Conservation (phyloP, 1,140 invertebrate species). For the Drosophila obscura region DNA sequence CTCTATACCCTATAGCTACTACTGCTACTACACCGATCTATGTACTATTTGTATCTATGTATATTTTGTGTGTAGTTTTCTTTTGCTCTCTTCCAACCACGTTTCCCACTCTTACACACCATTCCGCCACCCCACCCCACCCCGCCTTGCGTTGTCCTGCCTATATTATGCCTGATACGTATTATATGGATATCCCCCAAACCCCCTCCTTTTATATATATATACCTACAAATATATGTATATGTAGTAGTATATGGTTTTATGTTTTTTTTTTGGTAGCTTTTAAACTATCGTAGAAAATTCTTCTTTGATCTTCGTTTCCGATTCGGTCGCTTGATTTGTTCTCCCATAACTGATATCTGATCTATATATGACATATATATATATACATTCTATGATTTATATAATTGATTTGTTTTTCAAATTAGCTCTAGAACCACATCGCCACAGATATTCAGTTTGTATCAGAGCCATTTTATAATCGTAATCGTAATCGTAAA, state of each 20-base stretch:
- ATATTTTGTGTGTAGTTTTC: conserved; percentile 29
- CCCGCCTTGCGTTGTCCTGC: conserved; percentile 16
- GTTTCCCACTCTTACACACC: not conserved
- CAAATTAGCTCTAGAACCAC: conserved; percentile 52
- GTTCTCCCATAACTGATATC: conserved; percentile 9
- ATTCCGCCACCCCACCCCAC: not conserved
- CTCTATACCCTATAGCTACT: not conserved
- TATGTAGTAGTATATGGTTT: not conserved
- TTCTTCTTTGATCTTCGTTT: conserved; percentile 55
- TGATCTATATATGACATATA: conserved; percentile 18
- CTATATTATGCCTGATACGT: conserved; percentile 33
- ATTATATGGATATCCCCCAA: not conserved
- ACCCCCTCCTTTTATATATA: conserved; percentile 27
- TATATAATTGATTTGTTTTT: conserved; percentile 45
- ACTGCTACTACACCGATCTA: not conserved
- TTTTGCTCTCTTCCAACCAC: conserved; percentile 6
- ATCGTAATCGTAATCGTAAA: no score
- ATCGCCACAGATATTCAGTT: conserved; percentile 59
- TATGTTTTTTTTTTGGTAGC: conserved; percentile 20
- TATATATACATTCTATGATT: conserved; percentile 45
- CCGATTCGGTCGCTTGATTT: conserved; percentile 48
- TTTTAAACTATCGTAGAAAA: conserved; percentile 14
- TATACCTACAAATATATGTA: conserved; percentile 1
- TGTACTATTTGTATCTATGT: conserved; percentile 24
- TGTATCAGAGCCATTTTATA: conserved; percentile 34